Conservation (phyloP, 2,888 invertebrate genomes). For the Leptopilina myrica region DNA sequence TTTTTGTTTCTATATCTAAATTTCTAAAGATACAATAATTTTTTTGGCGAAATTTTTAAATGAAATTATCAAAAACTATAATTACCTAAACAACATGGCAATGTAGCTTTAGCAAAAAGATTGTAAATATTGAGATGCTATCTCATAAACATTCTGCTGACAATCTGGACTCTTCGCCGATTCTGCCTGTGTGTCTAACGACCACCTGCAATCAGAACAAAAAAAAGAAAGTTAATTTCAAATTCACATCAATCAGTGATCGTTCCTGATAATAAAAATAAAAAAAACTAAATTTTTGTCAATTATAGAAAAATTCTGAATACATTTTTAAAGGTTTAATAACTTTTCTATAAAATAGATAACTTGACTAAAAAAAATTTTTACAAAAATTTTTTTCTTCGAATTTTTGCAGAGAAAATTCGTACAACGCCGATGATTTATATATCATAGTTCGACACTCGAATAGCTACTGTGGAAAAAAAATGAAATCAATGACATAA, state of each 20-base stretch:
- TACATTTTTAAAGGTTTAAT: too few relatives aligned
- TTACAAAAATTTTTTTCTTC: too few relatives aligned
- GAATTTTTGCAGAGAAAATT: neutral
- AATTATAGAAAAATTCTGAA: too few relatives aligned
- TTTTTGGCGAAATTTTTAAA: too few relatives aligned
- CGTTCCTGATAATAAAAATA: too few relatives aligned
- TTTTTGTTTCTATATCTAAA: too few relatives aligned
- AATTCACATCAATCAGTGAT: too few relatives aligned
- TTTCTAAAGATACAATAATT: too few relatives aligned
- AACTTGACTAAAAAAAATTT: too few relatives aligned
- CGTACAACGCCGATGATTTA: neutral
- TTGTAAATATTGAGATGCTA: constrained; percentile 68
- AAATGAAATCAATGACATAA: constrained; percentile 22
- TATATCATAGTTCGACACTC: neutral
- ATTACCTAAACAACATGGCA: constrained; percentile 75
- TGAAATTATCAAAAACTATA: too few relatives aligned
- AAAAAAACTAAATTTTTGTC: too few relatives aligned
- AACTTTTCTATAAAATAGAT: too few relatives aligned
- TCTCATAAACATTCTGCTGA: constrained; percentile 71
- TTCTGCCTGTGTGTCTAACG: constrained; percentile 68
- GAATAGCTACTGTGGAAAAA: constrained; percentile 4
- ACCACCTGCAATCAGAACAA: constrained; percentile 66
- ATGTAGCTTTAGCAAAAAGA: constrained; percentile 71
- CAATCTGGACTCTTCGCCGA: constrained; percentile 67
- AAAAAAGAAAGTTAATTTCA: constrained; percentile 45